These are phyloP conservation scores for Anguilla japonica DNA, from an alignment of 2,113 vertebrate species.

Conservation along the genomic window DNA sequence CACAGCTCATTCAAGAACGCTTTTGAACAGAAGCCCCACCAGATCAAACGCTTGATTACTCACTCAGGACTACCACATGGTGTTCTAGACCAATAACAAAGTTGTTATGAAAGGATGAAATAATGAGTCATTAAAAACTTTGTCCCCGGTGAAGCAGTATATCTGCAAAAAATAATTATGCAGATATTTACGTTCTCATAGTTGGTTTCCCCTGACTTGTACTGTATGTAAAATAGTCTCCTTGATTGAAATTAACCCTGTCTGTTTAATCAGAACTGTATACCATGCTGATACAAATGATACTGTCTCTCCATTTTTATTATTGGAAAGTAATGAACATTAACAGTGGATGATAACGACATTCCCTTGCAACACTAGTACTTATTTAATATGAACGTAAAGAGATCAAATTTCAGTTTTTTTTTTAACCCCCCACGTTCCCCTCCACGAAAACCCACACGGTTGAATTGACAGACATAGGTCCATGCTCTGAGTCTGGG, in stretches of 20 bases:
- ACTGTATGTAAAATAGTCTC: too few relatives aligned
- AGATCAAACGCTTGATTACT: slow-evolving; percentile 5
- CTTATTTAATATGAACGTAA: slow-evolving; percentile 6
- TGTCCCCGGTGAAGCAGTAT: too few relatives aligned
- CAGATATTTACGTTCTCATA: too few relatives aligned
- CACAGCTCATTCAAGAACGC: slow-evolving; percentile 18
- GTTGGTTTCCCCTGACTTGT: too few relatives aligned
- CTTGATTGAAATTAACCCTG: too few relatives aligned
- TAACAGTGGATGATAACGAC: not conserved
- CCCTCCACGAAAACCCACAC: not conserved
- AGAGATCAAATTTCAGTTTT: not conserved
- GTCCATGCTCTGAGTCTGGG: not conserved
- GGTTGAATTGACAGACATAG: not conserved
- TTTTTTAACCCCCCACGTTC: not conserved
- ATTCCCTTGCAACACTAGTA: not conserved
- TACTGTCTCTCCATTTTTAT: not conserved
- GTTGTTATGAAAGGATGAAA: too few relatives aligned
- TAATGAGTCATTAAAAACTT: too few relatives aligned
- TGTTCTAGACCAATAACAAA: not conserved
- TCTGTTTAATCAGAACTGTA: too few relatives aligned
- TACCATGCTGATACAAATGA: too few relatives aligned
- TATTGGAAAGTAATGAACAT: not conserved
- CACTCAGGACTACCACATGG: not conserved
- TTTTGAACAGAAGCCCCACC: slow-evolving; percentile 2
- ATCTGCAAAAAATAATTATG: too few relatives aligned